A percentile compares a stretch with the other conserved stretches of the same genome.
Conservation (phyloP, 1,140 invertebrate species). For the Penaeus chinensis region DNA sequence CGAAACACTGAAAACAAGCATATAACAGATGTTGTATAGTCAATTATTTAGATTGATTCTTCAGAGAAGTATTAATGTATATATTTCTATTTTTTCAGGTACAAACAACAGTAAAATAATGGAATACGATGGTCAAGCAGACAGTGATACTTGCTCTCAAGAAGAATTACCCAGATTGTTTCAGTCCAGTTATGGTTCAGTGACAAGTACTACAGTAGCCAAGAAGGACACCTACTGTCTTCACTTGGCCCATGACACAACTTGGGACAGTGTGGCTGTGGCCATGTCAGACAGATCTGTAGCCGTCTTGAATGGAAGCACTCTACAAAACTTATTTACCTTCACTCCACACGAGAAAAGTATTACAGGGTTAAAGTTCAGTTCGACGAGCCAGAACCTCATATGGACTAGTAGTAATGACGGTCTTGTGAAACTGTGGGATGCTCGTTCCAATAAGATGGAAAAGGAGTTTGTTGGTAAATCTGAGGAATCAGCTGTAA, state of each 20-base stretch:
- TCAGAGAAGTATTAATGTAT: too few species aligned
- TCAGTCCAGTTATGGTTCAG: neutral
- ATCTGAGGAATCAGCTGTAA: conserved; percentile 64
- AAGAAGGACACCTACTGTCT: conserved; percentile 37
- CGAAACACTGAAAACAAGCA: too few species aligned
- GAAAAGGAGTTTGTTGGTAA: conserved; percentile 56
- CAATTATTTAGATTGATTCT: too few species aligned
- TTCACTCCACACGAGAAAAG: conserved; percentile 64
- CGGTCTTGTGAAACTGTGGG: conserved; percentile 76
- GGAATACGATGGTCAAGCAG: too few species aligned
- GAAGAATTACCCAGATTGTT: too few species aligned
- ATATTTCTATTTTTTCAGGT: too few species aligned
- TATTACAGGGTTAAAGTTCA: conserved; percentile 72
- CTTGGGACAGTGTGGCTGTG: conserved; percentile 28
- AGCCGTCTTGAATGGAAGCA: conserved; percentile 43
- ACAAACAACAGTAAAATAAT: too few species aligned
- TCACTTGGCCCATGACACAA: conserved; percentile 1
- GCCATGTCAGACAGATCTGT: conserved; percentile 53
- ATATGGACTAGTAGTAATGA: conserved; percentile 69
- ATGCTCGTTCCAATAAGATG: conserved; percentile 71
- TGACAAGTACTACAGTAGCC: conserved; percentile 20
- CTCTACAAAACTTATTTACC: conserved; percentile 30
- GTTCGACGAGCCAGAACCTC: conserved; percentile 73
- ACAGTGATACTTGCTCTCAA: too few species aligned
- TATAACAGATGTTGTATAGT: too few species aligned